Conservation (phyloP, 2,888 invertebrate genomes). For the Orgyia antiqua region DNA sequence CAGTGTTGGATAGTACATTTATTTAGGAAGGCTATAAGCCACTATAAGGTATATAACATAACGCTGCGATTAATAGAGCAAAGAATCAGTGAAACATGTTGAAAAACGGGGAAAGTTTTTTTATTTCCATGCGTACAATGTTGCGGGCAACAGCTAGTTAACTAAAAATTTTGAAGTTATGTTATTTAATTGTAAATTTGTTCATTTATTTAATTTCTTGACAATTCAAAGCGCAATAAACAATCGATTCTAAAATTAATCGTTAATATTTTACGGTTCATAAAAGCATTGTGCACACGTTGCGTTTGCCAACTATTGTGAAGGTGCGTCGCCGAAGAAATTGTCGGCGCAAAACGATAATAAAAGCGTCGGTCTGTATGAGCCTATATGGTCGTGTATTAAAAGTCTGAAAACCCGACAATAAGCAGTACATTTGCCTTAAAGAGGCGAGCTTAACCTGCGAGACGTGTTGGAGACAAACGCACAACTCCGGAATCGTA, state of each 20-base stretch:
- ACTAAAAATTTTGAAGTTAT: too few relatives aligned
- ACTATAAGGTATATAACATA: too few relatives aligned
- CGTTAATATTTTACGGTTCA: slow-evolving; percentile 50
- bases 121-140: too few relatives aligned
- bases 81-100: too few relatives aligned
- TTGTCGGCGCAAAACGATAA: slow-evolving; percentile 40
- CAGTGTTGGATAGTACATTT: too few relatives aligned
- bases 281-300: slow-evolving; percentile 47
- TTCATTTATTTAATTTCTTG: slow-evolving; percentile 20
- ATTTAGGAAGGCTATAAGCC: too few relatives aligned
- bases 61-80: too few relatives aligned
- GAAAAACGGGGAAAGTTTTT: too few relatives aligned
- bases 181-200: too few relatives aligned
- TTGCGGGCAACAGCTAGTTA: too few relatives aligned
- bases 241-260: slow-evolving; percentile 39
- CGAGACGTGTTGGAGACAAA: slow-evolving; percentile 72
- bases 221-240: slow-evolving; percentile 34
- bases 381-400: slow-evolving; percentile 57
- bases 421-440: slow-evolving; percentile 63
- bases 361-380: slow-evolving; percentile 55
- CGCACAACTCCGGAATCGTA: slow-evolving; percentile 62
- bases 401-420: slow-evolving; percentile 62
- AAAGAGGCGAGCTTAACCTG: slow-evolving; percentile 56
- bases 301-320: slow-evolving; percentile 47
- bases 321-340: slow-evolving; percentile 37